Evolutionary conservation across 2,888 invertebrate species (phyloP), one percentile per base, ranked within the genome.

Genomic region (Girardia tigrina): DNA sequence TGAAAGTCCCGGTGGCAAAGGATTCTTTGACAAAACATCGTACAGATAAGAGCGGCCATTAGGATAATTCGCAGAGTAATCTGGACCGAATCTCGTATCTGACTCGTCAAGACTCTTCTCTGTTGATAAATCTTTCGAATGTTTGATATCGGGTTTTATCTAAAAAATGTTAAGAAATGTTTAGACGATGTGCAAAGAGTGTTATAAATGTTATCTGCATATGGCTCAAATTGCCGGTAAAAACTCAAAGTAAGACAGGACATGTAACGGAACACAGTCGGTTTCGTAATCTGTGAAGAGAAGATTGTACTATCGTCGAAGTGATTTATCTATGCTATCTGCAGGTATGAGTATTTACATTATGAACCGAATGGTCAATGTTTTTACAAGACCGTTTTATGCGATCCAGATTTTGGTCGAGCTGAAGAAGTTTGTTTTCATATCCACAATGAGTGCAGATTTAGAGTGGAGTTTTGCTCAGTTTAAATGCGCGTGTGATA

Each of bases 401-500:
- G n/a, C n/a, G 56, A 56, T 56, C 56, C 56, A n/a, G 56, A 56
- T 56, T 56, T 23, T 6, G 56, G 56, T 56, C 56, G 56, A 56
- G 56, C 56, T 56, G 56, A 56, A 56, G 56, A 56, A n/a, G 56
- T 20, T 56, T 56, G 56, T 56, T 56, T 56, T 56, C n/a, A 4
- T 56, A n/a, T 56, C 56, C 56, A 56, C 56, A n/a, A 56, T 56
- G 56, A 56, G 56, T 56, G 56, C n/a, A n/a, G 56, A n/a, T 56
- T 56, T 56, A 4, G 56, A 56, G 56, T 56, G 56, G 56, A 56
- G 56, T 56, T 56, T 56, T 56, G 56, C 56, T 56, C 56, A 56
- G 4, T 56, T 56, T 12, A 4, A 56, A 8, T 56, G 6, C 23
- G 56, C 23, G 56, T n/a, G 56, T 23, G 4, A 56, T 56, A n/a